A percentile compares a stretch with the other conserved stretches of the same genome.
phyloP scores from a whole-genome alignment of 2,797 vertebrate genomes.

The Lepilemur septentrionalis region DNA sequence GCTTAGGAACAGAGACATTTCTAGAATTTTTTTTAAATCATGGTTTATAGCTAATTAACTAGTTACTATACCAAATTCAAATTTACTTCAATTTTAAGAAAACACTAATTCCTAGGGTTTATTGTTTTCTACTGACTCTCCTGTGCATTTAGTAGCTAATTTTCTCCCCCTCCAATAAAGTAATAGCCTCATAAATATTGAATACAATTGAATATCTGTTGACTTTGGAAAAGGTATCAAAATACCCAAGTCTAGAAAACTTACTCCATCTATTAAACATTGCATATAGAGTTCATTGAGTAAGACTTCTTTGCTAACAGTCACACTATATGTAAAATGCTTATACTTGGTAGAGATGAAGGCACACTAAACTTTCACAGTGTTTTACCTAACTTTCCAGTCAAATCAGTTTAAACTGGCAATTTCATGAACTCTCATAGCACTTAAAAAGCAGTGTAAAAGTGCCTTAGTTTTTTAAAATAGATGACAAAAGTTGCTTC shows the following conservation, averaged over 20 bases:
- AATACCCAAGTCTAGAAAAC: neutral
- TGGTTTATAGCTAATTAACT: constrained; percentile 12
- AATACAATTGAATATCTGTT: neutral
- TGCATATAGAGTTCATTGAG: neutral
- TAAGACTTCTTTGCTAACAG: neutral
- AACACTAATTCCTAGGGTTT: neutral
- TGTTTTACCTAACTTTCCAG: neutral
- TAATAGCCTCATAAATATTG: neutral
- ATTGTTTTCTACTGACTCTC: neutral
- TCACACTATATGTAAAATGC: neutral
- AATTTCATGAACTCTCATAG: neutral
- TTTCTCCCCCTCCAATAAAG: neutral
- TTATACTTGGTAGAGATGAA: neutral
- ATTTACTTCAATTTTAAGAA: neutral
- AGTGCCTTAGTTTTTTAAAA: neutral
- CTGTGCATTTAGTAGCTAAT: neutral
- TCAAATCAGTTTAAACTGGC: neutral
- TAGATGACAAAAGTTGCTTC: neutral
- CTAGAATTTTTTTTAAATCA: neutral
- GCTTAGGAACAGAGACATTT: neutral
- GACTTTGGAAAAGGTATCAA: neutral
- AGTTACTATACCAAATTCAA: neutral
- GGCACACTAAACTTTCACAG: neutral
- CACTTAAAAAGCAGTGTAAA: neutral
- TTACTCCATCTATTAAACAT: neutral